Evolutionary conservation across 2,888 invertebrate genomes (phyloP), one percentile per base, ranked within the genome.

Genomic region (Drosophila anomalata): DNA sequence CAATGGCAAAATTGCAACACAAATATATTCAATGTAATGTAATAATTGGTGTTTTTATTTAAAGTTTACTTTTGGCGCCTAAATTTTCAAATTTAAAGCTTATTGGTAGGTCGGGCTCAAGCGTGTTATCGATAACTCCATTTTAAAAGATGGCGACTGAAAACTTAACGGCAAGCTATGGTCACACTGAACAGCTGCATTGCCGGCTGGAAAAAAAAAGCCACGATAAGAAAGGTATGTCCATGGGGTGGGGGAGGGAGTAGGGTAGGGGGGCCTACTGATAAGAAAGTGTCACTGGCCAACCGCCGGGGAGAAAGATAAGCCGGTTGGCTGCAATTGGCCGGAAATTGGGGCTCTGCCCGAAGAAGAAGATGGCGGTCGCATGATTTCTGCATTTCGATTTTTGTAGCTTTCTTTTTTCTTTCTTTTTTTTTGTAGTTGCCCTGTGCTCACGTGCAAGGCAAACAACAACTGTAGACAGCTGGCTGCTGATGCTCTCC

Each of bases 391-490:
- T 48, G 42, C 20, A 33, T 51, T 31, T 61, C 29, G 36, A 47
- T 47, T 59, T 39, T 36, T 33, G 24, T 33, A 36, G 22, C 3
- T 36, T 8, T 31, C n/a, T n/a, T 44, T 14, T 47, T 47, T 29
- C 26, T 24, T 31, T 33, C 26, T 14, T 36, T 36, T 8, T 31
- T 20, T 14, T 46, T 14, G 11, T 47, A 12, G 11, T 47, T 42
- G 26, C 60, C 17, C 22, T 31, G 12, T 53, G 31, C 77, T 80
- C 83, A 79, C 79, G 83, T 83, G 83, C 77, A 60, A 65, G 50
- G 26, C 61, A 60, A 78, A 63, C 77, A 77, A 75, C 77, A 77
- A 83, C 62, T 44, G 33, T 29, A 29, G 29, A 29, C 29, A 29
- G 29, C 29, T 29, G 29, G 29, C 9, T 8, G 8, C 29, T 29